Evolutionary conservation across 2,888 invertebrate species (phyloP), one percentile per base, ranked within the genome.

Genomic region (Mechanitis mazaeus): DNA sequence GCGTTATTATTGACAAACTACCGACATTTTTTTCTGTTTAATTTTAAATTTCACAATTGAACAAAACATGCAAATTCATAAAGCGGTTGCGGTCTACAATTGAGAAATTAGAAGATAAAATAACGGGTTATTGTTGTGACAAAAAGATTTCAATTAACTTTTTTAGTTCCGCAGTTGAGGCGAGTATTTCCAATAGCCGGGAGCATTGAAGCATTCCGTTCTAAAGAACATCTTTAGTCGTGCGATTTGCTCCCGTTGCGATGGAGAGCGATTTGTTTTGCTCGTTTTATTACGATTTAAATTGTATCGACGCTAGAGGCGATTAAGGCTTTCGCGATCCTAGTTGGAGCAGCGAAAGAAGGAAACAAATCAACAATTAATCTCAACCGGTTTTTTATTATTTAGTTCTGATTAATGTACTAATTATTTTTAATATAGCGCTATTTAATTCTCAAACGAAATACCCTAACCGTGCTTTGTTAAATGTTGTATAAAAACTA

Each of bases 121-220:
- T 80, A 84, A 82, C 85, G 81, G 82, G 75, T 78, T 78, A 71
- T 71, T 77, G 76, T 77, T 76, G 70, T 76, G 82, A 85, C 84
- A 87, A 86, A 87, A 87, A 85, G 75, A 77, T 80, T 78, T 81
- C 87, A 87, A 87, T 88, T 87, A 88, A 84, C 81, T 84, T 86
- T 85, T 83, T 86, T 85, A 76, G 76, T 76, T 78, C 73, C 71
- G 73, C 82, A 81, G 76, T 84, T 79, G 75, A 79, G 78, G 78
- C 80, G 76, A 84, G 81, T 83, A 82, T 82, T 83, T 85, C 81
- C 82, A 82, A 87, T 86, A 77, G 83, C 78, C 77, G 71, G 74
- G 73, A 80, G 81, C 80, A 78, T 80, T 71, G 71, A 75, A 81
- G 81, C 79, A 80, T 83, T 84, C 78, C 82, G 76, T 76, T 77